Conservation (phyloP, 2,888 invertebrate species). For the Andricus curvator region DNA sequence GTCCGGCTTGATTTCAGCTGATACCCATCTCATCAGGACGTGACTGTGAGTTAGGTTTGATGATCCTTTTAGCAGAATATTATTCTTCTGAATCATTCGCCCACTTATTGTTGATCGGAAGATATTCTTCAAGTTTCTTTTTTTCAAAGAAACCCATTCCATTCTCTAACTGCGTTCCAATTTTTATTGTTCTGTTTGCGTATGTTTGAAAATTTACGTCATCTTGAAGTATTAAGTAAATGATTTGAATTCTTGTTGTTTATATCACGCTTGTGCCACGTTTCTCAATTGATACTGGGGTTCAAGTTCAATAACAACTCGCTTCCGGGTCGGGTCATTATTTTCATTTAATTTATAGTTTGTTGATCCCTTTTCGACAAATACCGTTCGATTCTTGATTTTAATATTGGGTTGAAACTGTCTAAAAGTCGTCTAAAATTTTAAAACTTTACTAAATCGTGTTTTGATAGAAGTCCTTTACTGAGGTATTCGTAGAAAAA, state of each 20-base stretch:
- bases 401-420: not conserved
- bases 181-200: too few species aligned
- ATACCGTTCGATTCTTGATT: not conserved
- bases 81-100: constrained; percentile 3
- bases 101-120: not conserved
- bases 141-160: not conserved
- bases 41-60: not conserved
- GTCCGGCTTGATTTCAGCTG: not conserved
- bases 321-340: not conserved
- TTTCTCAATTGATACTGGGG: not conserved
- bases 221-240: not conserved
- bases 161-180: too few species aligned
- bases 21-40: not conserved
- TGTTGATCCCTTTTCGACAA: not conserved
- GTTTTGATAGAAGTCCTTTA: too few species aligned
- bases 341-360: not conserved
- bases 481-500: too few species aligned
- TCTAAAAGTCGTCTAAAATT: too few species aligned
- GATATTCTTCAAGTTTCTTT: not conserved
- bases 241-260: not conserved
- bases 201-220: too few species aligned
- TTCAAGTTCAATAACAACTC: constrained; percentile 5
- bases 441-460: too few species aligned
- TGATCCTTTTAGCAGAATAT: constrained; percentile 27
- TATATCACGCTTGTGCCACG: not conserved